Percentiles rank a stretch among this genome's conserved stretches.
These are phyloP conservation scores for Mythimna albipuncta DNA, from an alignment of 2,888 invertebrate species.

Conservation along the genomic window DNA sequence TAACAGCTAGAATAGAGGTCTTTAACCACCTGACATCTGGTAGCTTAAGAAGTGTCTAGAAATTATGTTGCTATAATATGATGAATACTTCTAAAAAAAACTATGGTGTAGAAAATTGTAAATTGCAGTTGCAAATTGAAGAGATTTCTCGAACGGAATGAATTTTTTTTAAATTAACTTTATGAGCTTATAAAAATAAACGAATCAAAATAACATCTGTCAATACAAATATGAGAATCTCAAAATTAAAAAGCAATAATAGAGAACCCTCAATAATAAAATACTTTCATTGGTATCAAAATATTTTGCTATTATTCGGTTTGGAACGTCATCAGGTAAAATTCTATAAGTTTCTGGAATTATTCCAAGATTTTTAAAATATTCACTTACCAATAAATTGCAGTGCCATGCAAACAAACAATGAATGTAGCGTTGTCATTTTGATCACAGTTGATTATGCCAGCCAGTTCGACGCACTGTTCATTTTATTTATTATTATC, in stretches of 20 bases:
- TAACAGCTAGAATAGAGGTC: background rate
- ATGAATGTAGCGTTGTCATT: constrained; percentile 78
- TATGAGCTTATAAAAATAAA: too few species aligned
- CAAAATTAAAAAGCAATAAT: background rate
- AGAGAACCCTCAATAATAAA: constrained; percentile 13
- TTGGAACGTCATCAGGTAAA: constrained; percentile 46
- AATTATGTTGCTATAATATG: background rate
- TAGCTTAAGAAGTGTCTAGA: background rate
- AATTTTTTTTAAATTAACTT: background rate
- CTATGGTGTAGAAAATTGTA: too few species aligned
- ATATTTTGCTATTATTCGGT: constrained; percentile 22
- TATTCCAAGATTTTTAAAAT: constrained; percentile 49
- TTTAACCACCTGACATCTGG: constrained; percentile 16
- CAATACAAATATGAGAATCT: constrained; percentile 1
- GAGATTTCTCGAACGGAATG: background rate
- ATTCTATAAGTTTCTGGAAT: constrained; percentile 46
- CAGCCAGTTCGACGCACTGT: constrained; percentile 60
- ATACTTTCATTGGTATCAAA: background rate
- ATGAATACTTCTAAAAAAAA: background rate
- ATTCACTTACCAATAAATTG: constrained; percentile 78
- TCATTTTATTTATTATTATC: constrained; percentile 54
- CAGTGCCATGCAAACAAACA: constrained; percentile 76
- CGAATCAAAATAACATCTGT: background rate
- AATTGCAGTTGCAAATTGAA: too few species aligned
- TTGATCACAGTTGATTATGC: constrained; percentile 72